Evolutionary conservation across 2,113 vertebrate genomes (phyloP).

Genomic region (Gavialis gangeticus): DNA sequence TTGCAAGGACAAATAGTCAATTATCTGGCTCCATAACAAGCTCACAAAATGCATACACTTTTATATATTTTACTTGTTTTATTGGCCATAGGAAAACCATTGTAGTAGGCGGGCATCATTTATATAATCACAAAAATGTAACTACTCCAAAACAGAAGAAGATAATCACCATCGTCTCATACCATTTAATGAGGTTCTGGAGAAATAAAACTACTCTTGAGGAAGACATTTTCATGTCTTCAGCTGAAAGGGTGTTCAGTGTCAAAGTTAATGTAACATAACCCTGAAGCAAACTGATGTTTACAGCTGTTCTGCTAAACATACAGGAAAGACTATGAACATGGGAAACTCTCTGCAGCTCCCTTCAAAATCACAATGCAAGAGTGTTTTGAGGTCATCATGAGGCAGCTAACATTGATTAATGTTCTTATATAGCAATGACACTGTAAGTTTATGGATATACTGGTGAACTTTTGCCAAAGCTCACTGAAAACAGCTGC

Average conservation of each 20-base stretch:
- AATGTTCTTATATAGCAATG: conserved; percentile 42
- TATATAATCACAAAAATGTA: neutral
- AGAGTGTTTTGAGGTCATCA: conserved; percentile 13
- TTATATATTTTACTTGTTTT: neutral
- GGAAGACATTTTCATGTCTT: neutral
- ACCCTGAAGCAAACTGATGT: conserved; percentile 3
- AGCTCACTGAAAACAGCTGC: conserved; percentile 78
- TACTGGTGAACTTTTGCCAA: conserved; percentile 64
- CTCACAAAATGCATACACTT: neutral
- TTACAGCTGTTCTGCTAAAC: conserved; percentile 28
- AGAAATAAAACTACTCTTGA: neutral
- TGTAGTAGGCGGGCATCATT: neutral
- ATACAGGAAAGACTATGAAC: neutral
- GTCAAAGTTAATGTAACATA: conserved; percentile 38
- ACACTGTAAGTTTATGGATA: conserved; percentile 50
- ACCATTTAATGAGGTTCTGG: conserved; percentile 3
- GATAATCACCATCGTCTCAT: neutral
- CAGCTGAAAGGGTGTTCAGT: conserved; percentile 9
- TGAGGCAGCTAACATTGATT: conserved; percentile 53
- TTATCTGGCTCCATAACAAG: neutral
- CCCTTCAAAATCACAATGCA: conserved; percentile 52
- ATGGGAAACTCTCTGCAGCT: conserved; percentile 7
- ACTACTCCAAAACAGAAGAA: neutral
- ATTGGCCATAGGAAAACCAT: neutral
- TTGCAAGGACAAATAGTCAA: conserved; percentile 10